phyloP scores from a whole-genome alignment of 2,113 vertebrate species.

The Platichthys flesus region DNA sequence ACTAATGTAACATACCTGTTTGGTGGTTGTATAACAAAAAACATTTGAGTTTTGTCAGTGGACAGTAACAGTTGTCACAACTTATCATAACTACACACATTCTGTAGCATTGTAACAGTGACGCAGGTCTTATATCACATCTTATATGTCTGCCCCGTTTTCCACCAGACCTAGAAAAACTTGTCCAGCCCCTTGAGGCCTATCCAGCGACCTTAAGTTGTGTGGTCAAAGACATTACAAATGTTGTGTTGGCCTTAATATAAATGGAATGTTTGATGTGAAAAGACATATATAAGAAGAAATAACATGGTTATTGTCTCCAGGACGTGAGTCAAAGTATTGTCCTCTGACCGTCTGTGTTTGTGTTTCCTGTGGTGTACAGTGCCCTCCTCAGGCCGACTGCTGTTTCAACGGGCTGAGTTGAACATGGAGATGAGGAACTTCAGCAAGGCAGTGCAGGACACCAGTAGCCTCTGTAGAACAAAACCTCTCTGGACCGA shows the following conservation, averaged over 20 bases:
- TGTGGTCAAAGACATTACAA: background rate
- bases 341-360: background rate
- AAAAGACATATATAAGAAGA: too few relatives aligned
- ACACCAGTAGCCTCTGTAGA: constrained; percentile 81
- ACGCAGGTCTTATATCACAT: constrained; percentile 31
- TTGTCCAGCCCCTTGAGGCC: background rate
- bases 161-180: constrained; percentile 49
- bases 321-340: background rate
- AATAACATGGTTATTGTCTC: background rate
- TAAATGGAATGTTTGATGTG: background rate
- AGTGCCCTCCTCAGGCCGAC: constrained; percentile 85
- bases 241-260: background rate
- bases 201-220: constrained; percentile 30
- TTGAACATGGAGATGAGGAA: constrained; percentile 86
- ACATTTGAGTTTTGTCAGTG: too few relatives aligned
- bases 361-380: constrained; percentile 28
- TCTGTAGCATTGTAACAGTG: background rate
- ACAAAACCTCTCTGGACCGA: constrained; percentile 84
- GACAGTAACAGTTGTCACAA: background rate
- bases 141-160: constrained; percentile 61
- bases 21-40: too few relatives aligned
- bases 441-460: constrained; percentile 86
- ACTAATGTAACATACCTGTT: too few relatives aligned
- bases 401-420: constrained; percentile 86
- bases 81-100: background rate